Evolutionary conservation across 2,888 invertebrate species (phyloP), one percentile per base, ranked within the genome.

Genomic region (Luffia ferchaultella): DNA sequence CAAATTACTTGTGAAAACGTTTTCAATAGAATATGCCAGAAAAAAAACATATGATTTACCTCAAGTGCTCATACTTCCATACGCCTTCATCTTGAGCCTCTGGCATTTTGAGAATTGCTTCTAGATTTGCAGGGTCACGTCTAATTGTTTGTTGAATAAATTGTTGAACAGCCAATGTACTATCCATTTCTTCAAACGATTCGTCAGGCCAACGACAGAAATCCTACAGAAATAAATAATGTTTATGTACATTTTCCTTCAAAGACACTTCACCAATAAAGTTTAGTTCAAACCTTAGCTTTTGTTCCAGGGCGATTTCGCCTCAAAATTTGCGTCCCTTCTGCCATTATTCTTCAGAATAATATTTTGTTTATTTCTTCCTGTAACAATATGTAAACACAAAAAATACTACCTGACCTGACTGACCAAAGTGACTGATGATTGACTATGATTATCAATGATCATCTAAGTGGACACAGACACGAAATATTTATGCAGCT

Each of bases 61-160:
- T 89, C 53, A 99, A 87, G 85, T 99, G 99, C 83, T 99, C 99
- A 74, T 99, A 99, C 82, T 99, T 99, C 99, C 99, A 99, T 47
- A 99, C 98, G 42, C 98, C 98, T 76, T 98, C 97, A 70, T 98
- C 98, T 77, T 98, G 97, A 17, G 94, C 92, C 61, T 98, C 97
- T 1, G 99, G 99, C 86, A 98, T 96, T 63, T 92, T 95, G 48
- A 99, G 84, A 65, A 99, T 98, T 52, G 93, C 87, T 64, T 97
- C 97, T 53, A 98, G 93, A 82, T 97, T 95, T 9, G 93, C 89
- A 19, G 96, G 95, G 76, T 98, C 96, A 56, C 91, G 89, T 58
- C 96, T 88, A 61, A 99, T 98, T 58, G 96, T 90, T 82, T 99
- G 98, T 75, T 99, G 99, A 67, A 99, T 98, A 70, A 95, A 98